Percentiles rank a stretch among this genome's conserved stretches.
These are phyloP conservation scores for Ophion ellenae DNA, from an alignment of 2,888 invertebrate species.

Conservation along the genomic window DNA sequence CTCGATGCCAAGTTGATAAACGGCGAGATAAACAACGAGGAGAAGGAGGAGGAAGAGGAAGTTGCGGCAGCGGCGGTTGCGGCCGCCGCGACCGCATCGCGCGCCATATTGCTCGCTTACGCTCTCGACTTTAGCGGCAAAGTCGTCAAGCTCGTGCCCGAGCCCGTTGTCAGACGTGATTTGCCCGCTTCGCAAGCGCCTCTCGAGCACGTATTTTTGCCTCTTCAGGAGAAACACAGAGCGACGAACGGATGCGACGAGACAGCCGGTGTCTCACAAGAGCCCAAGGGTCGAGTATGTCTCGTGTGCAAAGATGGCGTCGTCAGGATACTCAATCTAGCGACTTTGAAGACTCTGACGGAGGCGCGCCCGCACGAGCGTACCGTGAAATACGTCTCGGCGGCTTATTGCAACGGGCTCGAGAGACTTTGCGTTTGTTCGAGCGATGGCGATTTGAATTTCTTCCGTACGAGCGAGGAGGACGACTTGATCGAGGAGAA, in stretches of 20 bases:
- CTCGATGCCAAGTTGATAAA: conserved; percentile 86
- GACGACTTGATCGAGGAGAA: conserved; percentile 90
- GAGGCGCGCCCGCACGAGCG: conserved; percentile 87
- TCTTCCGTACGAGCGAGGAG: conserved; percentile 91
- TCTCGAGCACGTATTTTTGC: conserved; percentile 89
- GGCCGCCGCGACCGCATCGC: conserved; percentile 62
- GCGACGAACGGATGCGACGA: conserved; percentile 37
- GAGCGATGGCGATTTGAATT: conserved; percentile 91
- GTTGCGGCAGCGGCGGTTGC: background rate
- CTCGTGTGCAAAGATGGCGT: conserved; percentile 91
- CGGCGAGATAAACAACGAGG: conserved; percentile 83
- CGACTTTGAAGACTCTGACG: conserved; percentile 89
- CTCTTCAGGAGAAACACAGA: conserved; percentile 82
- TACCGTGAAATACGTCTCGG: conserved; percentile 90
- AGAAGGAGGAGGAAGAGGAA: background rate
- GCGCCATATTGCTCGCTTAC: conserved; percentile 86
- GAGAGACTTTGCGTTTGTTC: conserved; percentile 95
- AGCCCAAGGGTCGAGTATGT: conserved; percentile 86
- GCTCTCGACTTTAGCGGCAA: conserved; percentile 85
- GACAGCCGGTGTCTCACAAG: conserved; percentile 57
- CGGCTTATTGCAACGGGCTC: conserved; percentile 94
- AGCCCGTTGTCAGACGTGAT: conserved; percentile 87
- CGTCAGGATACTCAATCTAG: conserved; percentile 89
- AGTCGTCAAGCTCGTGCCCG: conserved; percentile 85
- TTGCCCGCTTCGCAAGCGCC: conserved; percentile 88